These are phyloP conservation scores for Notothenia coriiceps DNA, from an alignment of 2,113 vertebrate genomes.

Conservation along the genomic window DNA sequence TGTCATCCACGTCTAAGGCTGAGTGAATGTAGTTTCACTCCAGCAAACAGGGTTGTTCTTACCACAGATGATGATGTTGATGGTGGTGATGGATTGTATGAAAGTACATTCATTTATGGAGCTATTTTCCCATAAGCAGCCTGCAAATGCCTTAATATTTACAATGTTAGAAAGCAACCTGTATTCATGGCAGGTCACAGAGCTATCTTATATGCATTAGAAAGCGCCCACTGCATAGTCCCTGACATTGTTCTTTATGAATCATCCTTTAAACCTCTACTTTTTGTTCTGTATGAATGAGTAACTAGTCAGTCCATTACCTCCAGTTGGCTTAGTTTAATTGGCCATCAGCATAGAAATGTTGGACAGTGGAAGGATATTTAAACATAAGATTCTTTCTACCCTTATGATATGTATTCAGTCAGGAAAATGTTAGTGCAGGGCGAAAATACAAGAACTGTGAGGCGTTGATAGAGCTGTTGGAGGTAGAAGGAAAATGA, in stretches of 20 bases:
- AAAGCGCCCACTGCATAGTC: neutral
- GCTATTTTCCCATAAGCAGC: slow-evolving; percentile 10
- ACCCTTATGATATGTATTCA: slow-evolving; percentile 6
- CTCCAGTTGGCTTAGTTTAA: slow-evolving; percentile 17
- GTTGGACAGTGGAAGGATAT: neutral
- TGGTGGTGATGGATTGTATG: slow-evolving; percentile 72
- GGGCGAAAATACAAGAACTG: neutral
- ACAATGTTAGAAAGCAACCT: slow-evolving; percentile 8
- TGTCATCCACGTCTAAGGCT: slow-evolving; percentile 73
- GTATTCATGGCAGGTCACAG: slow-evolving; percentile 4
- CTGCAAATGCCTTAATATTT: slow-evolving; percentile 26
- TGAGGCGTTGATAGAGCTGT: slow-evolving; percentile 6
- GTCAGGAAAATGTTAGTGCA: neutral
- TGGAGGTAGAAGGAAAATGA: neutral
- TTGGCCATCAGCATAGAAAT: slow-evolving; percentile 3
- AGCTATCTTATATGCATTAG: neutral
- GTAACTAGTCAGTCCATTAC: slow-evolving; percentile 9
- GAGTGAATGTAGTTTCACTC: slow-evolving; percentile 77
- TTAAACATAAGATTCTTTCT: slow-evolving; percentile 13
- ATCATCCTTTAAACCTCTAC: slow-evolving; percentile 11
- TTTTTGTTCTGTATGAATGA: slow-evolving; percentile 8
- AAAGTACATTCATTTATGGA: slow-evolving; percentile 63
- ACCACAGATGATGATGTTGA: slow-evolving; percentile 80
- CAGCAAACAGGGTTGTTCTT: slow-evolving; percentile 72
- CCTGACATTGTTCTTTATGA: slow-evolving; percentile 10